phyloP scores from a whole-genome alignment of 2,797 vertebrate genomes.

The Delichon dasypus region DNA sequence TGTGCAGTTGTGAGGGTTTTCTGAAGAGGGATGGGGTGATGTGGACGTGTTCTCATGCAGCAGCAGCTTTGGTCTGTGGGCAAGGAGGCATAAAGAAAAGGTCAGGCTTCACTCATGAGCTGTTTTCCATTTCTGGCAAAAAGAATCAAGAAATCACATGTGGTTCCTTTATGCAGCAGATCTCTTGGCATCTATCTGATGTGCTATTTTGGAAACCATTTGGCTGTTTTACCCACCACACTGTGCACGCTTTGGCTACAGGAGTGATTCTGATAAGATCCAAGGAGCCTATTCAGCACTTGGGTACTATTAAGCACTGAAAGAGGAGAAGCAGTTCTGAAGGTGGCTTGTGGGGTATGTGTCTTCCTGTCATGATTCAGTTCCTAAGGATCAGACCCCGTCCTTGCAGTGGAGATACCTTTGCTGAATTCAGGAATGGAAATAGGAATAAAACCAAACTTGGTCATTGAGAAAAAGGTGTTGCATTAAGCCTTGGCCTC shows the following conservation, averaged over 20 bases:
- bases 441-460: neutral
- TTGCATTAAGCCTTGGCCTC: neutral
- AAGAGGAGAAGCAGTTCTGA: neutral
- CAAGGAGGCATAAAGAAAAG: neutral
- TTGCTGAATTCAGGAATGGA: neutral
- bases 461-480: neutral
- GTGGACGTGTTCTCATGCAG: neutral
- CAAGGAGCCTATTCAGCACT: neutral
- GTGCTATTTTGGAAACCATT: conserved; percentile 1
- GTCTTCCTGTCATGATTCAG: neutral
- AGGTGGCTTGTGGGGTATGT: neutral
- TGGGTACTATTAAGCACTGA: neutral
- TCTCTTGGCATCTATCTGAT: neutral
- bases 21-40: neutral
- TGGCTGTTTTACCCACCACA: neutral
- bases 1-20: neutral
- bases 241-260: neutral
- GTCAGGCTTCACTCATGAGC: neutral
- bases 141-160: neutral
- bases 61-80: neutral
- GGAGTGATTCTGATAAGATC: neutral
- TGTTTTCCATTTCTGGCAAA: neutral
- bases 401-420: neutral
- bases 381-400: neutral
- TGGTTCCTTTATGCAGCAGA: neutral